Evolutionary conservation across 2,888 invertebrate genomes (phyloP).

Genomic region (Teleogryllus oceanicus): DNA sequence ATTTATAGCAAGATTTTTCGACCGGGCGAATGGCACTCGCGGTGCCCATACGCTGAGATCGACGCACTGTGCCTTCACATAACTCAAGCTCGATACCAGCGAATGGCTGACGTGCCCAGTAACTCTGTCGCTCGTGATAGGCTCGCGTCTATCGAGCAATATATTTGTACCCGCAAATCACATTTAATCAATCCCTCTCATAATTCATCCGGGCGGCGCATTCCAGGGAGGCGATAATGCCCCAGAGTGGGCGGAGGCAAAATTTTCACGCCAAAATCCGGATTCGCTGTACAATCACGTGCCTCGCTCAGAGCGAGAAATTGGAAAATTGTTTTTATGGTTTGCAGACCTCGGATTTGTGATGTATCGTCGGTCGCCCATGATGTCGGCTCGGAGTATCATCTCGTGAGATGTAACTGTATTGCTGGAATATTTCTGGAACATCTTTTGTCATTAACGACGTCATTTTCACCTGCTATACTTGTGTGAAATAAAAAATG

Average conservation of each 20-base stretch:
- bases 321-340: not conserved
- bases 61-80: not conserved
- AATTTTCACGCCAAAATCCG: not conserved
- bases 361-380: not conserved
- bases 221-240: conserved; percentile 2
- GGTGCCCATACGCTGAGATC: not conserved
- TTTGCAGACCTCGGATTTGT: not conserved
- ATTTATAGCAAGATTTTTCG: not conserved
- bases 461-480: too few species aligned
- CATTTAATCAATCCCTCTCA: conserved; percentile 5
- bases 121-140: not conserved
- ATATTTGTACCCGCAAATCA: not conserved
- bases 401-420: too few species aligned
- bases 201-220: not conserved
- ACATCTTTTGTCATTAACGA: too few species aligned
- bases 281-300: too few species aligned
- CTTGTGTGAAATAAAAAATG: too few species aligned
- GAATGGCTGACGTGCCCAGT: not conserved
- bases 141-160: not conserved
- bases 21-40: not conserved
- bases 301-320: not conserved
- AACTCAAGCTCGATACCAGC: not conserved
- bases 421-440: too few species aligned
- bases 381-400: not conserved
- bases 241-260: not conserved